Conservation (phyloP, 2,113 vertebrate species). For the Sapajus apella region DNA sequence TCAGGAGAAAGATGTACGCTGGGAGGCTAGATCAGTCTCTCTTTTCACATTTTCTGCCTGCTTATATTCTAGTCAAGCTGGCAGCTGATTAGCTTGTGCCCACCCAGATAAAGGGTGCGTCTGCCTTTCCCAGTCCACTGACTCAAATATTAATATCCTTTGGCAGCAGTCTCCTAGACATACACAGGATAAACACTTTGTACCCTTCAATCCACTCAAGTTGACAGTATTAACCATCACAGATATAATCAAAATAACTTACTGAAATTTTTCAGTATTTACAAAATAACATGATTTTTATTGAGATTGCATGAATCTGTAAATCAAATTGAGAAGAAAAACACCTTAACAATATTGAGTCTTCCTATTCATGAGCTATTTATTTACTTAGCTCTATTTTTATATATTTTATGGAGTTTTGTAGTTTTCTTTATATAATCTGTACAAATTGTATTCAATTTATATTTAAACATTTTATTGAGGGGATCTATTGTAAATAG, state of each 20-base stretch:
- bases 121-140: no score
- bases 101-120: no score
- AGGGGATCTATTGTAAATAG: not conserved
- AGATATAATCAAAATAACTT: not conserved
- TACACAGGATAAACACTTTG: no score
- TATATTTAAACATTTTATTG: not conserved
- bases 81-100: no score
- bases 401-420: not conserved
- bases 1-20: no score
- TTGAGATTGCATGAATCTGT: not conserved
- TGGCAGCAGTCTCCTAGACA: no score
- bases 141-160: no score
- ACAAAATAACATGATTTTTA: not conserved
- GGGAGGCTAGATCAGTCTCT: no score
- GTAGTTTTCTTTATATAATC: not conserved
- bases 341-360: not conserved
- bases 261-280: not conserved
- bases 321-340: not conserved
- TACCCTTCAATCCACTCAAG: no score
- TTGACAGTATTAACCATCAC: no score
- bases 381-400: not conserved
- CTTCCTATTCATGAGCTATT: not conserved
- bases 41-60: no score
- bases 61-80: no score
- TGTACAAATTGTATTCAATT: not conserved